phyloP scores from a whole-genome alignment of 2,888 invertebrate species.

The Alloplasta piceator region DNA sequence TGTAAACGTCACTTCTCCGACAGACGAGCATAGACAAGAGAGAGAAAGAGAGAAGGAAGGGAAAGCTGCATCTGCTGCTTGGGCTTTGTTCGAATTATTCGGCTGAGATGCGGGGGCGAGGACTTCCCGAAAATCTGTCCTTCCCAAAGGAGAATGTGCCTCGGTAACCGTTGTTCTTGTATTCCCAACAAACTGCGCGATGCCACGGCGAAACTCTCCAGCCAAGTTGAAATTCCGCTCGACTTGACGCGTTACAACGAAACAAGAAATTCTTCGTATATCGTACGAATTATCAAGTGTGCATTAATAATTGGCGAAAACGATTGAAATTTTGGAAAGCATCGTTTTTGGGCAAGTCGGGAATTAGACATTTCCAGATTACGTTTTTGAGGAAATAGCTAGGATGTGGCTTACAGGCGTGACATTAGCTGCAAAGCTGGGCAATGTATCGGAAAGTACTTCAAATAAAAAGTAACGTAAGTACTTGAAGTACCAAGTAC shows the following conservation, averaged over 20 bases:
- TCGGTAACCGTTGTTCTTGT: slow-evolving; percentile 28
- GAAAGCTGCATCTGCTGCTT: slow-evolving; percentile 69
- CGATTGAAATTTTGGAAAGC: too few species aligned
- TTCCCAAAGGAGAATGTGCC: slow-evolving; percentile 46
- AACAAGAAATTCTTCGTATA: too few species aligned
- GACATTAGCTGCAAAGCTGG: too few species aligned
- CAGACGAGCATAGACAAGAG: slow-evolving; percentile 56
- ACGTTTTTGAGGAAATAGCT: too few species aligned
- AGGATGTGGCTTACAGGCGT: too few species aligned
- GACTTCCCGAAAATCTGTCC: slow-evolving; percentile 57
- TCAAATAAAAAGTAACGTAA: too few species aligned
- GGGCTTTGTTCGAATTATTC: slow-evolving; percentile 74
- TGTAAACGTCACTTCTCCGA: slow-evolving; percentile 77
- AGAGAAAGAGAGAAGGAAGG: slow-evolving; percentile 2
- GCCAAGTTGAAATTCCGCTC: slow-evolving; percentile 43
- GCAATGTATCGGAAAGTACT: too few species aligned
- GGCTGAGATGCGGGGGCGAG: slow-evolving; percentile 37
- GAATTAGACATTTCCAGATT: too few species aligned
- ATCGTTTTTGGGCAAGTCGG: too few species aligned
- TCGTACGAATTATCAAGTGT: too few species aligned
- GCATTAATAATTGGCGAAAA: too few species aligned
- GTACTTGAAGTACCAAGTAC: too few species aligned
- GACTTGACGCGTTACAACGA: slow-evolving; percentile 30
- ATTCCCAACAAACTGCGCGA: slow-evolving; percentile 34
- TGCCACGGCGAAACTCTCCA: slow-evolving; percentile 37